Evolutionary conservation across 2,113 vertebrate species (phyloP), one percentile per base, ranked within the genome.

Genomic region (Piprites chloris): DNA sequence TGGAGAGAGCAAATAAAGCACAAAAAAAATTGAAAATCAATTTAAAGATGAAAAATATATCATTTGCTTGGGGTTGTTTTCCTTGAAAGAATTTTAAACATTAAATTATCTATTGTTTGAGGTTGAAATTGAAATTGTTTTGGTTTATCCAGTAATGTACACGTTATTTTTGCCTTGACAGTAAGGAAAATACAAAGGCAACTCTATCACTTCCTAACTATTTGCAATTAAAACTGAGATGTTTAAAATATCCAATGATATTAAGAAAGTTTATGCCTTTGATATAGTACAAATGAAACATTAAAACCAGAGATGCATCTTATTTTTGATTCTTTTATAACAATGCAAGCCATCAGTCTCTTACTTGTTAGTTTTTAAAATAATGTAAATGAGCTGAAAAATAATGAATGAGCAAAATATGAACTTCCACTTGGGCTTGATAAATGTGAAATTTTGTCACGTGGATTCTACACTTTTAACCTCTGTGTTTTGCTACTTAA

Each of bases 1-100:
- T 83, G 68, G 75, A 88, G 85, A 90, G 42, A 88, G 28, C 73
- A 96, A 96, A 95, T 91, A 97, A 90, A 95, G 73, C 16, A 56
- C 37, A 95, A 82, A 95, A 95, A 79, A 92, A 93, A 90, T 95
- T 89, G 82, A 79, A 94, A 95, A 92, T 94, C 71, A 92, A 79
- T 93, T 87, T 94, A 90, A 87, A 92, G 41, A 41, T 73, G 63
- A 92, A 94, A 94, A 94, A 90, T 76, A 46, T 35, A 85, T 35
- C 23, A 75, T 94, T 82, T 94, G n/a, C 66, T 50, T 39, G 39
- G 3, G 5, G 21, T 72, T 89, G 49, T 66, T 85, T 78, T n/a
- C 47, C 24, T 59, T 85, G 66, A 68, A 95, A 79, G 55, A 87
- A 82, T 87, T 84, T 81, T 58, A 94, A 92, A 56, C n/a, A 52